phyloP scores from a whole-genome alignment of 2,113 vertebrate genomes.

The Perca flavescens region DNA sequence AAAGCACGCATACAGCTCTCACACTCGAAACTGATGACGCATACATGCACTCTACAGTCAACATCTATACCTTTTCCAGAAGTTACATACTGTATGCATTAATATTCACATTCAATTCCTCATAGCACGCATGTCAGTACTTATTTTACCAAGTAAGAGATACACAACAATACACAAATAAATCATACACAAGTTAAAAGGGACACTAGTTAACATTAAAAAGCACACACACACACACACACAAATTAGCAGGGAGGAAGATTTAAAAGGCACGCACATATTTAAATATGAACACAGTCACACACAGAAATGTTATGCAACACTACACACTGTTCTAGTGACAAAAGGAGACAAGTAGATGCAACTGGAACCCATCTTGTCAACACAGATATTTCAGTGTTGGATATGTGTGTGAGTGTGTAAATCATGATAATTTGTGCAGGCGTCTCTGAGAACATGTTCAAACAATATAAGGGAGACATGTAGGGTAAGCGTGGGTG shows the following conservation, averaged over 20 bases:
- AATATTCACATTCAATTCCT: background rate
- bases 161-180: background rate
- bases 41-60: background rate
- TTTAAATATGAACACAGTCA: constrained; percentile 12
- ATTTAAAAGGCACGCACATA: background rate
- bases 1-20: constrained; percentile 25
- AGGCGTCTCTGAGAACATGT: constrained; percentile 11
- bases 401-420: background rate
- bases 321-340: constrained; percentile 21
- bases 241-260: background rate
- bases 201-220: background rate
- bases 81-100: background rate
- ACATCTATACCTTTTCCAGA: background rate
- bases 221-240: background rate
- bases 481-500: background rate
- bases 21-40: background rate
- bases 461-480: background rate
- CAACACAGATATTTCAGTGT: constrained; percentile 36
- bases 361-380: constrained; percentile 44
- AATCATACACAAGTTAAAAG: background rate
- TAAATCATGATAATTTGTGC: background rate
- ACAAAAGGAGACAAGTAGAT: constrained; percentile 35
- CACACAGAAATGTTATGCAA: constrained; percentile 2
- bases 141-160: background rate
- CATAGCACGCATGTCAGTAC: background rate